Evolutionary conservation across 2,797 vertebrate genomes (phyloP), one percentile per base, ranked within the genome.

Genomic region (Selene dorsalis): DNA sequence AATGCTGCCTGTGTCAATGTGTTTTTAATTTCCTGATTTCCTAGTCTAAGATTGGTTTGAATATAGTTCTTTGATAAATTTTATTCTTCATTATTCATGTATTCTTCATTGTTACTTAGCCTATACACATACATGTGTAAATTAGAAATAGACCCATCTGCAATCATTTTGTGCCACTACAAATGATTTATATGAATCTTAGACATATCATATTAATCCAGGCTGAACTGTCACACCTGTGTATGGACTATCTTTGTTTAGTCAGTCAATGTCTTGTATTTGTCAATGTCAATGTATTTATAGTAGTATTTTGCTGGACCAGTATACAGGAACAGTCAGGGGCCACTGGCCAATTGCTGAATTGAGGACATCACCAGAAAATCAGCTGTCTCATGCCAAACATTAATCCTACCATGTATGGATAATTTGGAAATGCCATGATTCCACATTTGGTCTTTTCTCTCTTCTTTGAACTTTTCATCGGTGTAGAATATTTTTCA

Each of bases 391-490:
- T 68, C 53, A 60, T 12, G 24, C 20, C 47, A 22, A 20, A 43
- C 11, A 10, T 58, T 20, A 28, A 48, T 22, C 20, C n/a, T 38
- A 18, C 13, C 32, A 41, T 9, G 48, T 8, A 17, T 28, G 28
- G 57, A 3, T 9, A 67, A 41, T 13, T 32, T 64, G 30, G 48
- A 58, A 24, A 50, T 55, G 11, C 22, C 3, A 64, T 53, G 14
- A 60, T 35, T 75, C 13, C 28, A 57, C 11, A 28, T 75, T 69
- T 57, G 22, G 6, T 28, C n/a, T 24, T 59, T 53, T 62, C 24
- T n/a, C 20, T 4, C 17, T 39, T 26, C 20, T 45, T 35, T 13
- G 6, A 61, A 0, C 9, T 48, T 48, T 38, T n/a, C 28, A 17
- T 38, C 17, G 24, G n/a, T 43, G 9, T 6, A 28, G 6, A 47